Percentiles rank a stretch among this genome's conserved stretches.
Evolutionary conservation across 2,888 invertebrate genomes (phyloP).

Genomic region (Andrena marginata): DNA sequence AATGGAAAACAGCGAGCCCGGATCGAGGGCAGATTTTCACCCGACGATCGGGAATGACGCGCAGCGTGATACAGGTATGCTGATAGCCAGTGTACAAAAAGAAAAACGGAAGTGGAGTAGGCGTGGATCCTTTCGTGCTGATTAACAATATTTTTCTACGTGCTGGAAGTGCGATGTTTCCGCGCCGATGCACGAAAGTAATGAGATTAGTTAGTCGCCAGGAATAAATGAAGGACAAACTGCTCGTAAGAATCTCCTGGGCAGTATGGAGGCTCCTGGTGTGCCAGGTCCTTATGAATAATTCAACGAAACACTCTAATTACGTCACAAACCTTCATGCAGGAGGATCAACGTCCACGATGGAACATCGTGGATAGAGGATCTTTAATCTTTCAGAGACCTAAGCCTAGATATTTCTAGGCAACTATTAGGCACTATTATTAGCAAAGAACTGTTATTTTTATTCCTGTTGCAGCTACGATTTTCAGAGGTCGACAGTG

Average conservation of each 20-base stretch:
- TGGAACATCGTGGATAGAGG: no score
- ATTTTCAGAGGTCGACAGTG: no score
- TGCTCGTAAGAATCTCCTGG: slow-evolving; percentile 8
- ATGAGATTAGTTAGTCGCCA: slow-evolving; percentile 30
- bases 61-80: slow-evolving; percentile 3
- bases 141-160: slow-evolving; percentile 40
- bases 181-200: slow-evolving; percentile 20
- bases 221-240: slow-evolving; percentile 42
- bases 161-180: slow-evolving; percentile 3
- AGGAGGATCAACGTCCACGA: slow-evolving; percentile 7
- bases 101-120: slow-evolving; percentile 14
- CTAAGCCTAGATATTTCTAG: not conserved
- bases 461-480: no score
- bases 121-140: slow-evolving; percentile 19
- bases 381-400: not conserved
- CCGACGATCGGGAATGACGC: slow-evolving; percentile 7
- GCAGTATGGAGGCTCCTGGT: not conserved
- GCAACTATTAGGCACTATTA: not conserved
- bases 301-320: slow-evolving; percentile 27
- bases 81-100: slow-evolving; percentile 25
- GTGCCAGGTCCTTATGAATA: slow-evolving; percentile 26
- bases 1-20: not conserved
- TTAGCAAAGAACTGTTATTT: no score
- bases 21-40: slow-evolving; percentile 6
- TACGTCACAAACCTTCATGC: slow-evolving; percentile 20